A percentile compares a stretch with the other conserved stretches of the same genome.
These are phyloP conservation scores for Dissostichus mawsoni DNA, from an alignment of 2,113 vertebrate genomes.

Conservation along the genomic window DNA sequence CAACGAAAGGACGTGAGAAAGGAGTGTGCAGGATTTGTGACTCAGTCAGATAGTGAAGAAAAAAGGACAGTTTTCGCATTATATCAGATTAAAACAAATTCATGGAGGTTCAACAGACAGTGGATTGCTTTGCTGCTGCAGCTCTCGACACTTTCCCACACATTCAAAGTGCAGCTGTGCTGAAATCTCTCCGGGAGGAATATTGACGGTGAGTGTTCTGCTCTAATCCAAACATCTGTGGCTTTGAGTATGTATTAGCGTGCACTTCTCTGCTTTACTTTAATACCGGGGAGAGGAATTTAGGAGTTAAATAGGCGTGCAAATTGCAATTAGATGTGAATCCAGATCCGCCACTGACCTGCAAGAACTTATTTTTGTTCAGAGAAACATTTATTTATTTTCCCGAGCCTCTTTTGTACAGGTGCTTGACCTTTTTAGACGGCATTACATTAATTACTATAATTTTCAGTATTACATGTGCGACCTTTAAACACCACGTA, in stretches of 20 bases:
- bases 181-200: not conserved
- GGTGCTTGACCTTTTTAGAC: not conserved
- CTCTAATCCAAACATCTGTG: constrained; percentile 45
- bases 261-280: not conserved
- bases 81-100: too few species aligned
- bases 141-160: not conserved
- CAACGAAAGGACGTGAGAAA: not conserved
- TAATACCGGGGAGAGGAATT: not conserved
- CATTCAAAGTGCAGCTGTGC: constrained; percentile 32
- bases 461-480: constrained; percentile 11
- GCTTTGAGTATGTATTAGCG: not conserved
- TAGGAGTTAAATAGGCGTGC: not conserved
- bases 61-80: not conserved
- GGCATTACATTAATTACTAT: not conserved
- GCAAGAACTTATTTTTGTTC: not conserved
- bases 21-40: constrained; percentile 1
- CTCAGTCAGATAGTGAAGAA: constrained; percentile 13
- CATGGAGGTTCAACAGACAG: constrained; percentile 4
- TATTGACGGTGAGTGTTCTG: constrained; percentile 54
- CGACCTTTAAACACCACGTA: constrained; percentile 33
- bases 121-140: not conserved
- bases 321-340: constrained; percentile 12
- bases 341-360: not conserved
- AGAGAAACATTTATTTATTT: not conserved
- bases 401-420: not conserved